A percentile compares a stretch with the other conserved stretches of the same genome.
Conservation (phyloP, 2,797 vertebrate genomes). For the Basileuterus tristriatus region DNA sequence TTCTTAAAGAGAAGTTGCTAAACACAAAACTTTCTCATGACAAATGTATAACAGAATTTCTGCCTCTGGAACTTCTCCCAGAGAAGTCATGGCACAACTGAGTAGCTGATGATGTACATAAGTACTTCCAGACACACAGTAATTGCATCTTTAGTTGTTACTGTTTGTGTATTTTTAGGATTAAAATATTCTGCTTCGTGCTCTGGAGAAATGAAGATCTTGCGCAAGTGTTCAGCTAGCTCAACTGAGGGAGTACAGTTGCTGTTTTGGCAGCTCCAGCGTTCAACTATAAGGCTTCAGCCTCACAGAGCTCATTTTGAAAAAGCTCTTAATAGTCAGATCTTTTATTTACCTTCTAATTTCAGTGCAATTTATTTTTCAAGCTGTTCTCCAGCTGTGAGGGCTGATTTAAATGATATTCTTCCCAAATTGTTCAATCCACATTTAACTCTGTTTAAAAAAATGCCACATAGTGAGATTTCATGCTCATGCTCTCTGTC, state of each 20-base stretch:
- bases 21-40: not conserved
- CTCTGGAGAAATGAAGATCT: not conserved
- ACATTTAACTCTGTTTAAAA: not conserved
- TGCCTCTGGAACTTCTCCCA: not conserved
- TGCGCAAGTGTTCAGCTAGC: not conserved
- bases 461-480: not conserved
- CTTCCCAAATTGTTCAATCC: not conserved
- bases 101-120: not conserved
- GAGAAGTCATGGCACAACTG: not conserved
- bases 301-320: not conserved
- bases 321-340: not conserved
- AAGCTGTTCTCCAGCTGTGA: slow-evolving; percentile 5
- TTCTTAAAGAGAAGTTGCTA: not conserved
- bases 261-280: slow-evolving; percentile 3
- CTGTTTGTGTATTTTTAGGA: not conserved
- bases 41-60: not conserved
- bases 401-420: not conserved
- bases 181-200: not conserved
- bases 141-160: not conserved
- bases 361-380: not conserved
- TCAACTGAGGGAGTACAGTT: not conserved
- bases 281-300: not conserved
- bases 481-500: not conserved
- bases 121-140: not conserved
- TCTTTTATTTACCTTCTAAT: slow-evolving; percentile 14